A percentile compares a stretch with the other conserved stretches of the same genome.
phyloP scores from a whole-genome alignment of 2,888 invertebrate genomes.

The Clunio marinus region DNA sequence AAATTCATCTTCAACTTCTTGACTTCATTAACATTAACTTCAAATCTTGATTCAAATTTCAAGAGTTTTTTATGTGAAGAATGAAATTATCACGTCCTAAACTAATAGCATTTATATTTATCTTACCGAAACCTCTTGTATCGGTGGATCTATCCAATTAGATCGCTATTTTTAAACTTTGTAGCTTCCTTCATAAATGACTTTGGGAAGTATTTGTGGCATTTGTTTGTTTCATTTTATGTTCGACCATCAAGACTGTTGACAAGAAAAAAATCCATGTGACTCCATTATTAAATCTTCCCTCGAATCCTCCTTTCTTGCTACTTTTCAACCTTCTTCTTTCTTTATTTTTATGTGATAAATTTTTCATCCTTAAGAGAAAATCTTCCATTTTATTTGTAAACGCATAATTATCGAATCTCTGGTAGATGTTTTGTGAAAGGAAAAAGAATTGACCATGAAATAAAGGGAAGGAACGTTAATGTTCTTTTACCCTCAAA shows the following conservation, averaged over 20 bases:
- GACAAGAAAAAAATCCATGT: too few relatives aligned
- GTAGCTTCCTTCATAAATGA: not conserved
- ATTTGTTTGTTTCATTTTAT: too few relatives aligned
- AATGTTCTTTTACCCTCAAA: conserved; percentile 24
- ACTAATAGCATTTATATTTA: conserved; percentile 3
- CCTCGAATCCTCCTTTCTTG: not conserved
- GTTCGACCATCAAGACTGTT: too few relatives aligned
- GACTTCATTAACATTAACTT: too few relatives aligned
- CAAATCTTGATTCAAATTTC: too few relatives aligned
- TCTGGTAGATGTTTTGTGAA: conserved; percentile 28
- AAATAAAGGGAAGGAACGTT: conserved; percentile 34
- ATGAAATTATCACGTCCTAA: conserved; percentile 3
- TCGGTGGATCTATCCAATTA: conserved; percentile 33
- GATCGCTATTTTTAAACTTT: conserved; percentile 11
- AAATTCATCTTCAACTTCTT: too few relatives aligned
- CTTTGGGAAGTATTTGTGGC: too few relatives aligned
- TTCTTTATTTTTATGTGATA: conserved; percentile 7
- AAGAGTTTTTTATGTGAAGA: too few relatives aligned
- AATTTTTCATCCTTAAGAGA: conserved; percentile 26
- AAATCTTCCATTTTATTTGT: conserved; percentile 1
- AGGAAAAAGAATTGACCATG: conserved; percentile 36
- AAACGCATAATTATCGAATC: conserved; percentile 37
- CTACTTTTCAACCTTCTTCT: conserved; percentile 18
- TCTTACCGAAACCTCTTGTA: not conserved
- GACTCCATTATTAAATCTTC: conserved; percentile 10